phyloP scores from a whole-genome alignment of 35 echinoderm and acorn worm genomes.

The Antedon bifida region DNA sequence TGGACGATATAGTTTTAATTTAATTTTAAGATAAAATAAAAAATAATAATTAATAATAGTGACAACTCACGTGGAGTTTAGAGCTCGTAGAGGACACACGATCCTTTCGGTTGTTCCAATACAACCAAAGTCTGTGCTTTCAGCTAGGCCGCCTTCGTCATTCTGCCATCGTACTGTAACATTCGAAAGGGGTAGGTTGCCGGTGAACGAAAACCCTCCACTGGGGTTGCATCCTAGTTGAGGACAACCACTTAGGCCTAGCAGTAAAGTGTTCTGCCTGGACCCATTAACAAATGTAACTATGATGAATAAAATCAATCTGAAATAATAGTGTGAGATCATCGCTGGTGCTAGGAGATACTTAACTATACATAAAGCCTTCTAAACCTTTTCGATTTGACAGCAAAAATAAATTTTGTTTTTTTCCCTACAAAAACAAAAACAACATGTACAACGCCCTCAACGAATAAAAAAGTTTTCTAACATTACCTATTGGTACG shows the following conservation, averaged over 20 bases:
- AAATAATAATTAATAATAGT: not conserved
- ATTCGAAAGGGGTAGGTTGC: not conserved
- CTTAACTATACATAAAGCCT: too few species aligned
- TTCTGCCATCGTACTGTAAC: not conserved
- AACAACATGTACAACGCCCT: too few species aligned
- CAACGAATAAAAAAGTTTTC: too few species aligned
- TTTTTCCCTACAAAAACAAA: too few species aligned
- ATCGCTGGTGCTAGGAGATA: too few species aligned
- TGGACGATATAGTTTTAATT: too few species aligned
- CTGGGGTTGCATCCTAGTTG: not conserved
- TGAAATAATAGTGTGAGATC: too few species aligned
- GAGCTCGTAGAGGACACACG: not conserved
- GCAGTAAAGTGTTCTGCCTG: not conserved
- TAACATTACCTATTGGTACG: too few species aligned
- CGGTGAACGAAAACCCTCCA: not conserved
- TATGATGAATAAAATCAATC: not conserved
- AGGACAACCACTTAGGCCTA: not conserved
- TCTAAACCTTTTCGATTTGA: too few species aligned
- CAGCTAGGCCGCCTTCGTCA: not conserved
- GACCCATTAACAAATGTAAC: not conserved
- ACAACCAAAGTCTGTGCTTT: not conserved
- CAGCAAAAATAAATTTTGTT: too few species aligned
- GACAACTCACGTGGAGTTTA: not conserved
- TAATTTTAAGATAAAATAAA: too few species aligned
- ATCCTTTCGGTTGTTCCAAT: not conserved